These are phyloP conservation scores for Macroramphosus scolopax DNA, from an alignment of 2,797 vertebrate genomes.

Conservation along the genomic window DNA sequence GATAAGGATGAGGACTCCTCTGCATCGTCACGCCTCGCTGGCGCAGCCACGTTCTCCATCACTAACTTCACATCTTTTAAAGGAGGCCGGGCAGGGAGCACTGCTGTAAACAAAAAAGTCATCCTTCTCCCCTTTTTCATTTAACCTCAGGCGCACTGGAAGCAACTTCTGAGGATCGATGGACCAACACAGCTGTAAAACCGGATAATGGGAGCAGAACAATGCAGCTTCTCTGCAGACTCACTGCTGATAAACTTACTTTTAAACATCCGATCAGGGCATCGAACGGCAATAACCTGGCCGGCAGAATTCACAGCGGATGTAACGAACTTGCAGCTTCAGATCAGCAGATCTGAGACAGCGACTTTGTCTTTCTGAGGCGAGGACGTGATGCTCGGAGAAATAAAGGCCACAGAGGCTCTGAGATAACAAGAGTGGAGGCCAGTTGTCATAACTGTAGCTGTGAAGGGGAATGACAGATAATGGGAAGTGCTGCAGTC, in stretches of 20 bases:
- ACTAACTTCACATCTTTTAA: constrained; percentile 17
- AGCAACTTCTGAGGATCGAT: background rate
- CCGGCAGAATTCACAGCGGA: too few relatives aligned
- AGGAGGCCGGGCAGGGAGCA: constrained; percentile 4
- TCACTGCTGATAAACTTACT: too few relatives aligned
- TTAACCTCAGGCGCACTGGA: background rate
- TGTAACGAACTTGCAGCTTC: too few relatives aligned
- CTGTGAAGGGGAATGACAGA: constrained; percentile 8
- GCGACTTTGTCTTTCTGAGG: too few relatives aligned
- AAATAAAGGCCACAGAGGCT: constrained; percentile 23
- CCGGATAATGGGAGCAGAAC: too few relatives aligned
- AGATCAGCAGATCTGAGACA: too few relatives aligned
- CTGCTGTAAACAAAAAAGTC: constrained; percentile 19
- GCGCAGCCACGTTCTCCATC: constrained; percentile 31
- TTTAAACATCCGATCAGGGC: too few relatives aligned
- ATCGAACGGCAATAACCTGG: too few relatives aligned
- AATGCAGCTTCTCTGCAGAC: too few relatives aligned
- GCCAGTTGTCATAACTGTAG: constrained; percentile 15
- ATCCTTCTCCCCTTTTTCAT: constrained; percentile 20
- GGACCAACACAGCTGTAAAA: background rate
- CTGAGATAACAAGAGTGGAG: constrained; percentile 7
- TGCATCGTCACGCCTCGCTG: constrained; percentile 12
- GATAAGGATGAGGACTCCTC: constrained; percentile 10
- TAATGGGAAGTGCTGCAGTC: constrained; percentile 7
- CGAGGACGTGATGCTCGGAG: too few relatives aligned